A percentile compares a stretch with the other conserved stretches of the same genome.
Evolutionary conservation across 2,797 vertebrate genomes (phyloP).

Genomic region (Zalophus californianus): DNA sequence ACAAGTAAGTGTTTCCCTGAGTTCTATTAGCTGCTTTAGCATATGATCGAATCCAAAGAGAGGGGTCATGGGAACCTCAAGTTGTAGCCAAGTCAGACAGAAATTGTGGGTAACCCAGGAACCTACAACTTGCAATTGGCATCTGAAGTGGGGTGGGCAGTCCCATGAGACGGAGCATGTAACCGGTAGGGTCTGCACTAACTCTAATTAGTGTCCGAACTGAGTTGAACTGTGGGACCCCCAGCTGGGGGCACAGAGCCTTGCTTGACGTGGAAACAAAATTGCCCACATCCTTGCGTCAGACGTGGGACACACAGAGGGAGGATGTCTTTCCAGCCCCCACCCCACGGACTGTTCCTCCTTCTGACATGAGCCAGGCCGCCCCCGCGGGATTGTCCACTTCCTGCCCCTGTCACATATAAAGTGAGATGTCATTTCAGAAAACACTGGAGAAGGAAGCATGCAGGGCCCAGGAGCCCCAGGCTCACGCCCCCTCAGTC

Average conservation of each 20-base stretch:
- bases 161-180: no score
- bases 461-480: neutral
- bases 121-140: neutral
- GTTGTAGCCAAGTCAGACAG: neutral
- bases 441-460: neutral
- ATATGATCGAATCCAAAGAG: neutral
- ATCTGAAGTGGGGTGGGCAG: neutral
- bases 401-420: neutral
- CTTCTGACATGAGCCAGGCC: neutral
- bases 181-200: neutral
- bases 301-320: neutral
- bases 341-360: neutral
- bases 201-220: neutral
- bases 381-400: neutral
- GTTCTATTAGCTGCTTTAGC: neutral
- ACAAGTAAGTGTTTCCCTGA: neutral
- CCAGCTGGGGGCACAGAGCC: neutral
- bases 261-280: neutral
- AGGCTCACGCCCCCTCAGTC: neutral
- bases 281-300: accelerated
- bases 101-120: neutral
- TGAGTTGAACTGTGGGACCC: neutral
- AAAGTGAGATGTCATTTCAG: neutral
- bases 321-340: neutral
- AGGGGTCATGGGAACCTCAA: neutral